Base-by-base conservation (phyloP, 2,797 vertebrate genomes). In the Taenioides sp. region DNA sequence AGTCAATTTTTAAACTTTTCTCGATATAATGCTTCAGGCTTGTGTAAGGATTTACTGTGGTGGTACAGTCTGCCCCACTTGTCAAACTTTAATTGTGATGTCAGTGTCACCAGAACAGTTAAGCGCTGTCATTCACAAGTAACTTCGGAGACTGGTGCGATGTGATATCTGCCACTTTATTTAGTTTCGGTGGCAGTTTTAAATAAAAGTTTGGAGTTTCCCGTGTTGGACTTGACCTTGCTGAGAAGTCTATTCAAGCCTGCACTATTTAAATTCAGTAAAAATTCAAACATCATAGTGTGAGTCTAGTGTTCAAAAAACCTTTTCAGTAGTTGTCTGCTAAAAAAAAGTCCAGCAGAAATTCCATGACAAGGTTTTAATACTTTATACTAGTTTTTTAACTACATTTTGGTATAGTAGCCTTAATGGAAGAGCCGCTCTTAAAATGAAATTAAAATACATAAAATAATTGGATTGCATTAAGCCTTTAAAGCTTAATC, bases 41-140 rank as follows among this genome's bases (percentile, higher is more conserved):
- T 63, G 20, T 43, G 31, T 43, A 40, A 40, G 37, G 11, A 43
- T 63, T 43, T 43, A 23, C 12, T n/a, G 34, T 12, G 11, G 61
- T 12, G 7, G n/a, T 43, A 37, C 31, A 40, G 34, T 63, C 37
- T 43, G 61, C 61, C 20, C 61, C 61, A 40, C 61, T 63, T 34
- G 37, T 63, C 61, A 63, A 43, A 43, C 37, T 63, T 40, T 40
- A 63, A 63, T 63, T 63, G n/a, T 63, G 40, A 37, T 22, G 31
- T 40, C 61, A 63, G 61, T 63, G 61, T 63, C 61, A 63, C 61
- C n/a, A 16, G 20, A 43, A 37, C 61, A 12, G 61, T 34, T 14
- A 20, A 40, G 31, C 6, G 20, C 34, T 11, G n/a, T 63, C 61
- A 63, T 6, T 63, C 61, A 63, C 31, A 22, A 47, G 34, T 5